phyloP scores from a whole-genome alignment of 2,888 invertebrate species.

The Hofmannophila pseudospretella region DNA sequence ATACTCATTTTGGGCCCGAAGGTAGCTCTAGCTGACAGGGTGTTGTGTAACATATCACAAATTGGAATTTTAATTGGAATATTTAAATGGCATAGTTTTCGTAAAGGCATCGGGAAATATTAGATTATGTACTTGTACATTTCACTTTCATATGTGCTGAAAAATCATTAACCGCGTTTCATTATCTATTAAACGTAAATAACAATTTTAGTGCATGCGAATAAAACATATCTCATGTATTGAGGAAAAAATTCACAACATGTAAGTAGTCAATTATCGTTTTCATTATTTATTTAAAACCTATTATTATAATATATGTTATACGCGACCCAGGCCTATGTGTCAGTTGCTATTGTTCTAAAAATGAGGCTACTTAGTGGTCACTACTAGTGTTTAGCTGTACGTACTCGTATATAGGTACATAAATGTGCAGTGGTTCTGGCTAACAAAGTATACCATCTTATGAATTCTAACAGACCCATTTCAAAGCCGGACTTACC shows the following conservation, averaged over 20 bases:
- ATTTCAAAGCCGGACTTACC: too few species aligned
- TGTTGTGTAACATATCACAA: constrained; percentile 65
- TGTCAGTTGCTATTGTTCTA: constrained; percentile 35
- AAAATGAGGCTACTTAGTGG: constrained; percentile 27
- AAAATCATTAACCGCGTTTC: constrained; percentile 1
- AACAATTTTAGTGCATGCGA: constrained; percentile 12
- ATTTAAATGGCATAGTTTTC: constrained; percentile 12
- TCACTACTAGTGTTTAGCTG: constrained; percentile 18
- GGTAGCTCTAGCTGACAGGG: constrained; percentile 58
- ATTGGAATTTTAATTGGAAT: constrained; percentile 29
- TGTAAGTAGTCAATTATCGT: constrained; percentile 24
- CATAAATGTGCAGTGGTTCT: background rate
- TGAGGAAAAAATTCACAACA: constrained; percentile 25
- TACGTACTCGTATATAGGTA: constrained; percentile 4
- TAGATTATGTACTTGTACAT: background rate
- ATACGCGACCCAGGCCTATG: constrained; percentile 52
- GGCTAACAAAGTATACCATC: too few species aligned
- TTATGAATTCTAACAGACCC: too few species aligned
- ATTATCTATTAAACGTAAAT: constrained; percentile 2
- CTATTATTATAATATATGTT: constrained; percentile 13
- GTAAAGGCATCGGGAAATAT: constrained; percentile 8
- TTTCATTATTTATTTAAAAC: constrained; percentile 8
- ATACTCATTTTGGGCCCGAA: constrained; percentile 48
- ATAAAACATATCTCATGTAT: constrained; percentile 30
- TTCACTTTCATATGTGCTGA: background rate